phyloP scores from a whole-genome alignment of 2,888 invertebrate genomes.

The Rhagonycha fulva region DNA sequence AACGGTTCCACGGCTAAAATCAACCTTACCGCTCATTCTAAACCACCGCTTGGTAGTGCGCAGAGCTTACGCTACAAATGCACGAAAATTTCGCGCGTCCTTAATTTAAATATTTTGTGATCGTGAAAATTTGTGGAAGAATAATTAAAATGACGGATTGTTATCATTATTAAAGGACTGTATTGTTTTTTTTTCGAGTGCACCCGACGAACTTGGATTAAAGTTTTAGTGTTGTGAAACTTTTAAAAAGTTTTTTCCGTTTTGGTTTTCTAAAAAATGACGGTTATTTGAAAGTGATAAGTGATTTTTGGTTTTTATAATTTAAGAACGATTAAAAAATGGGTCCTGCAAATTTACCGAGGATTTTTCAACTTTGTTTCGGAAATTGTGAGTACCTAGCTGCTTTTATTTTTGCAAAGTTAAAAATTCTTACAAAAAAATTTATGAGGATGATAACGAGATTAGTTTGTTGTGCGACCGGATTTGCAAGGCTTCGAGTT shows the following conservation, averaged over 20 bases:
- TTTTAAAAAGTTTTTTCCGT: not conserved
- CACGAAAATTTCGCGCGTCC: conserved; percentile 25
- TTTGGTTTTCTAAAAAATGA: not conserved
- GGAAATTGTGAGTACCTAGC: conserved; percentile 7
- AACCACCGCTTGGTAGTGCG: conserved; percentile 19
- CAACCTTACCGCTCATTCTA: conserved; percentile 37
- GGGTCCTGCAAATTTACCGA: not conserved
- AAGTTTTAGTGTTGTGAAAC: conserved; percentile 2
- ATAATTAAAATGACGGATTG: not conserved
- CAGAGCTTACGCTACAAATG: conserved; percentile 14
- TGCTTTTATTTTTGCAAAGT: not conserved
- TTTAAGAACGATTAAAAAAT: not conserved
- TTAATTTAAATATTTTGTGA: conserved; percentile 18
- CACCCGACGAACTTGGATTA: not conserved
- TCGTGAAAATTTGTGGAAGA: conserved; percentile 5
- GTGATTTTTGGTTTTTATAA: conserved; percentile 10
- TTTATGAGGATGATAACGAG: conserved; percentile 14
- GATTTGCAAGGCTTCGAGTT: conserved; percentile 16
- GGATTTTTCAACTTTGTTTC: conserved; percentile 6
- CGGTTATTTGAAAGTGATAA: conserved; percentile 2
- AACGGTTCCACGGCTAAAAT: conserved; percentile 34
- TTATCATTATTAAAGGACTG: not conserved
- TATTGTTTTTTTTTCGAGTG: not conserved
- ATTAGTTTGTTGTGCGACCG: conserved; percentile 14
- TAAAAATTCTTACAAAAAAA: not conserved